Conservation (phyloP, 2,888 invertebrate genomes). For the Brachyopa scutellaris region DNA sequence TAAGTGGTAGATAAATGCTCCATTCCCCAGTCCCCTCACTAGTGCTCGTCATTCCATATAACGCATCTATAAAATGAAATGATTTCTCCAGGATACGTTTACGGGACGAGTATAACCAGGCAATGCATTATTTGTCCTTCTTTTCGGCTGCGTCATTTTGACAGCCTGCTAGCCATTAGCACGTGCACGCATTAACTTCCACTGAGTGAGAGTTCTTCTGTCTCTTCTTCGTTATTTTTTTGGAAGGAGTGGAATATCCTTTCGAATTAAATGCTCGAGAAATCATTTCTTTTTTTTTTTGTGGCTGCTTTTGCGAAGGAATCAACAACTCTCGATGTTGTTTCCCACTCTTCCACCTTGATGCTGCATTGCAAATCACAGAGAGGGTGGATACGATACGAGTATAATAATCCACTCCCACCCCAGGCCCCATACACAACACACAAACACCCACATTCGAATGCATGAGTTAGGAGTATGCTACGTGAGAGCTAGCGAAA, state of each 20-base stretch:
- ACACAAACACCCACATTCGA: not conserved
- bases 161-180: slow-evolving; percentile 78
- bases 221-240: not conserved
- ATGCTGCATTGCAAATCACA: slow-evolving; percentile 61
- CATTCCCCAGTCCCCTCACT: too few species aligned
- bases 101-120: not conserved
- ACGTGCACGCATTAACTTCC: slow-evolving; percentile 80
- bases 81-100: slow-evolving; percentile 65
- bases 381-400: slow-evolving; percentile 46
- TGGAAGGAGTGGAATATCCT: slow-evolving; percentile 26
- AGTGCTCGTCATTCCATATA: slow-evolving; percentile 55
- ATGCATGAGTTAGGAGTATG: slow-evolving; percentile 63
- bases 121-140: slow-evolving; percentile 13
- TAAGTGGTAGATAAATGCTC: slow-evolving; percentile 26
- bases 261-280: slow-evolving; percentile 46
- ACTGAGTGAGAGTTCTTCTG: slow-evolving; percentile 33
- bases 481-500: slow-evolving; percentile 62
- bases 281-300: too few species aligned
- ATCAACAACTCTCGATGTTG: slow-evolving; percentile 41
- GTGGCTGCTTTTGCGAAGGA: too few species aligned
- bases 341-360: too few species aligned
- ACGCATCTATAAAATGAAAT: slow-evolving; percentile 69
- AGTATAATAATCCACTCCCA: not conserved
- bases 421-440: not conserved
- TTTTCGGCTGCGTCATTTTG: slow-evolving; percentile 55